Base-by-base conservation (phyloP, 1,140 invertebrate genomes). In the Drosophila setifemur region DNA sequence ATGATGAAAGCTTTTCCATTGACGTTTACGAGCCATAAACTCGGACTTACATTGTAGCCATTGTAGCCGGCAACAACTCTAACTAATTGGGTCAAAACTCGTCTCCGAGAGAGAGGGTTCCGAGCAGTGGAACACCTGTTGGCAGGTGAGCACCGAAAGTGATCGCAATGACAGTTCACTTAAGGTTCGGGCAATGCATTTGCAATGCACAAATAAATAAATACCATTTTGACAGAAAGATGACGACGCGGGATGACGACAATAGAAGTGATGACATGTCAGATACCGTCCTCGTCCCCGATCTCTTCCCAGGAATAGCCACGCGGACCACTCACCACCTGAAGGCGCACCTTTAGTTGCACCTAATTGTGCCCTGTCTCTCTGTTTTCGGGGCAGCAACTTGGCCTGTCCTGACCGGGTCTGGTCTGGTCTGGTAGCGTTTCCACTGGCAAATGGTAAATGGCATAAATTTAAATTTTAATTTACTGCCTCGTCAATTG, bases 381-480 rank as follows among this genome's bases (percentile, higher is more conserved):
- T 57, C 35, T 50, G 67, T 58, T 57, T 48, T 57, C 67, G 52
- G 52, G 53, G 21, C 53, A 31, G 37, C 18, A 35, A 57, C 25
- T 25, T 58, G 54, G 37, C 26, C 21, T n/a, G n/a, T n/a, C n/a
- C n/a, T n/a, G n/a, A n/a, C n/a, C n/a, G n/a, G n/a, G n/a, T n/a
- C n/a, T n/a, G n/a, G n/a, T n/a, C 39, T 12, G 67, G 29, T 31
- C 19, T 25, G 48, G 47, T 35, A 68, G 58, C 47, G 54, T 64
- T 35, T 43, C 35, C 60, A 45, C 50, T 25, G 23, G 28, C 50
- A 16, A 66, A 47, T 43, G 53, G 63, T 66, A 70, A 89, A 89
- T 85, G 85, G 86, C 86, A 89, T 88, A 89, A 89, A 89, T 89
- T 89, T 89, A 89, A 89, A 89, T 89, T 89, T 89, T 89, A 88